Evolutionary conservation across 92 coral and sea anemone genomes (phyloP).

Genomic region (Heteractis magnifica): DNA sequence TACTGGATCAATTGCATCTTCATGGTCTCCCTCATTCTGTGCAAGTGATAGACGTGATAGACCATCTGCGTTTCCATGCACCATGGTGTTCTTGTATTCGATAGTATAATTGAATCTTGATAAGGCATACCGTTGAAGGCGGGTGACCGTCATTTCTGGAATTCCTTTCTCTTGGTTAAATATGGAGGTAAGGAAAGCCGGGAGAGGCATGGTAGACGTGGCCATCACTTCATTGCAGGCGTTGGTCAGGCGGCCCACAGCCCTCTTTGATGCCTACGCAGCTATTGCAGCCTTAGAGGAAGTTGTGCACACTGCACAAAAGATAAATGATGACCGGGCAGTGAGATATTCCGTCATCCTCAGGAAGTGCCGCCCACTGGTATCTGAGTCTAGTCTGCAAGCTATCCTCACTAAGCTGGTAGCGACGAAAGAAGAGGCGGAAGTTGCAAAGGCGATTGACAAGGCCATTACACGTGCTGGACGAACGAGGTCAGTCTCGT

Average conservation of each 20-base stretch:
- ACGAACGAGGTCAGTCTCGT: neutral
- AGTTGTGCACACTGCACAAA: constrained; percentile 4
- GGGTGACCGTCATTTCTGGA: too few species aligned
- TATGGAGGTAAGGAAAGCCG: neutral
- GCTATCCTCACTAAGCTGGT: constrained; percentile 1
- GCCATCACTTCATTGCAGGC: constrained; percentile 11
- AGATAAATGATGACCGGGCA: neutral
- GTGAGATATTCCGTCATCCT: neutral
- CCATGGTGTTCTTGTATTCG: too few species aligned
- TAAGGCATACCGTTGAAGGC: too few species aligned
- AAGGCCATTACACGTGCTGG: neutral
- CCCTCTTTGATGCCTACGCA: constrained; percentile 22
- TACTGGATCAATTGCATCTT: neutral
- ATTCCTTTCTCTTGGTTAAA: too few species aligned
- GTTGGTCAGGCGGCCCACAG: neutral
- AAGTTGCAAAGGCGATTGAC: constrained; percentile 4
- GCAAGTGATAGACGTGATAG: too few species aligned
- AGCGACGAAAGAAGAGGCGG: neutral
- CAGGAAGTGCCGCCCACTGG: neutral
- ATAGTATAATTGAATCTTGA: too few species aligned
- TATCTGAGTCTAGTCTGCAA: neutral
- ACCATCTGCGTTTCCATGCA: too few species aligned
- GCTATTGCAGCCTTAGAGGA: constrained; percentile 29
- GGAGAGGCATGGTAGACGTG: neutral
- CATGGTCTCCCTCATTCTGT: too few species aligned